These are phyloP conservation scores for Chiridota heheva DNA, from an alignment of 35 echinoderm and acorn worm species.

Conservation along the genomic window DNA sequence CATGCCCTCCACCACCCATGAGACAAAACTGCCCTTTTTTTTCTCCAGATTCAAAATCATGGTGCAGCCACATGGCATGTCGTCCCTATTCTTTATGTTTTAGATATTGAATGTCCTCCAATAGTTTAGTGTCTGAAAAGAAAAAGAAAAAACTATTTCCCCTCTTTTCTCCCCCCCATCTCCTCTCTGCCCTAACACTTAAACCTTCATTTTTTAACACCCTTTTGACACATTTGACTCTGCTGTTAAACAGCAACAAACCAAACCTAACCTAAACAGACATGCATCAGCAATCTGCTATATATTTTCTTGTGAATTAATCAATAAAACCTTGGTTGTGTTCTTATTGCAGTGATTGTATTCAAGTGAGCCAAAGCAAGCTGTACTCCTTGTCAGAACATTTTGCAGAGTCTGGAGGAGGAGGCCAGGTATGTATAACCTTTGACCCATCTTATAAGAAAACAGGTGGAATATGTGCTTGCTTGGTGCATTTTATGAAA, in stretches of 20 bases:
- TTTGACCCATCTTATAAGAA: background rate
- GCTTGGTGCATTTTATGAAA: background rate
- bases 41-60: no score
- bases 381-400: constrained; percentile 55
- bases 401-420: constrained; percentile 40
- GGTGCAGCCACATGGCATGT: no score
- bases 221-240: background rate
- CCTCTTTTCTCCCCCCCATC: background rate
- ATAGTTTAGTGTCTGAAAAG: no score
- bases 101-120: no score
- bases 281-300: background rate
- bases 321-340: background rate
- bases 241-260: background rate
- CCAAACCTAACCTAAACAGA: background rate
- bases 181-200: background rate
- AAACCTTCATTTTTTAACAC: background rate
- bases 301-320: background rate
- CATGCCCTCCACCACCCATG: no score
- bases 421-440: constrained; percentile 14
- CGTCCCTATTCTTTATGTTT: no score
- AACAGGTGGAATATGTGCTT: background rate
- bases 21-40: no score
- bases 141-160: no score
- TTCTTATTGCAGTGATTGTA: constrained; percentile 56
- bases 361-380: constrained; percentile 50